Base-by-base conservation (phyloP, 2,888 invertebrate species). In the Spialia ferax region DNA sequence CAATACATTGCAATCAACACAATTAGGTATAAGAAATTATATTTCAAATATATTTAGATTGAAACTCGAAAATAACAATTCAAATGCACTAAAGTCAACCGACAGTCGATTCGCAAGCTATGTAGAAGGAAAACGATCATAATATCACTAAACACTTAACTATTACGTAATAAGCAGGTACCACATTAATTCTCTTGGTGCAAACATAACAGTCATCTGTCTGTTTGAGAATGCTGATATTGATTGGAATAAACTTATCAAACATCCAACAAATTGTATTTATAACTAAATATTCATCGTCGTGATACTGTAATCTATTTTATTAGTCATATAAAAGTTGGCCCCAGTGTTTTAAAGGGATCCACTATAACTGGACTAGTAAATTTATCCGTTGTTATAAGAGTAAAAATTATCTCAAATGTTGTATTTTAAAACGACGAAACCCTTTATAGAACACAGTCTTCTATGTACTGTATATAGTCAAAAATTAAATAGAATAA, bases 291-390 rank as follows among this genome's bases (percentile, higher is more conserved):
- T 48, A 35, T 63, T 29, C 7, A 26, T 29, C 32, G 26, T 52
- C 13, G 2, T 26, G 22, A 52, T 52, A 26, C 23, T 13, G 52
- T 52, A 13, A 52, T 52, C 48, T 74, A 76, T 52, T n/a, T 48
- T 26, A 26, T 26, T 52, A 52, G 73, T 85, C 80, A 85, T 89
- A 85, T 86, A 87, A 91, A 91, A 85, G 73, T 92, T 93, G 92
- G 93, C 91, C 93, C 93, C 93, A 82, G 78, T 82, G 77, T 87
- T 81, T 80, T 79, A 87, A 85, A 90, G 91, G 93, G 90, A 87
- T 89, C 89, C 88, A 85, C 80, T 82, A 85, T 86, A 82, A 82
- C 83, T 83, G 86, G 87, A 83, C 86, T 86, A 86, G 83, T 80
- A 84, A 86, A 81, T 83, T 72, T 78, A 83, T 87, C 86, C 88